Evolutionary conservation across 2,888 invertebrate genomes (phyloP).

Genomic region (Heliconius sara): DNA sequence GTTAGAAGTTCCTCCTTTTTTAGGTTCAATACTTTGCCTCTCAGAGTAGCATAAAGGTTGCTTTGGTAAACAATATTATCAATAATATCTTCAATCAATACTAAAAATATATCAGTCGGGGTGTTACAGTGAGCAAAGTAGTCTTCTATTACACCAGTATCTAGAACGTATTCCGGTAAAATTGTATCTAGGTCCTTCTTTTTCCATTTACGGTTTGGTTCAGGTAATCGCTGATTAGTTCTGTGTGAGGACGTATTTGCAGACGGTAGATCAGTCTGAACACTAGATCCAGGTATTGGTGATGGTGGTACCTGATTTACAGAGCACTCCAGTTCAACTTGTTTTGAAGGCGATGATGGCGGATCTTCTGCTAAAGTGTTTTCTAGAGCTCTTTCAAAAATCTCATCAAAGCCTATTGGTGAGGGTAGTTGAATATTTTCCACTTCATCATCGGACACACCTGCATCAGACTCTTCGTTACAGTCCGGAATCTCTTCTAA

Average conservation of each 20-base stretch:
- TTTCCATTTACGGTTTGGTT: constrained; percentile 49
- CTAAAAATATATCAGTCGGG: constrained; percentile 49
- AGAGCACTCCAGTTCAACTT: constrained; percentile 38
- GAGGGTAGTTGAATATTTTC: constrained; percentile 50
- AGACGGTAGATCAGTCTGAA: constrained; percentile 47
- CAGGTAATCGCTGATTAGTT: constrained; percentile 47
- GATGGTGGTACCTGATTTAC: constrained; percentile 43
- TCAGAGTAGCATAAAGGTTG: constrained; percentile 49
- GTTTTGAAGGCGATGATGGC: constrained; percentile 44
- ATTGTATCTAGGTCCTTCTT: constrained; percentile 46
- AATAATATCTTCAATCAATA: constrained; percentile 47
- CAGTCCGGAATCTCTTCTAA: constrained; percentile 50
- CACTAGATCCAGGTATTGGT: constrained; percentile 48
- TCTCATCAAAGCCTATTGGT: constrained; percentile 48
- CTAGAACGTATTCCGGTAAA: constrained; percentile 47
- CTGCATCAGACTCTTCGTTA: constrained; percentile 48
- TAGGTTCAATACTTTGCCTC: constrained; percentile 49
- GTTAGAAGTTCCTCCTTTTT: constrained; percentile 50
- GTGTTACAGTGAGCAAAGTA: constrained; percentile 48
- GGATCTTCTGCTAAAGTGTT: constrained; percentile 45
- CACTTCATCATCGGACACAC: constrained; percentile 49
- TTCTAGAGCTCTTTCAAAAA: constrained; percentile 49
- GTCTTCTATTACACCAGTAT: constrained; percentile 47
- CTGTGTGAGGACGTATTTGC: constrained; percentile 47
- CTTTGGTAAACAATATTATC: constrained; percentile 51